These are phyloP conservation scores for Procapra przewalskii DNA, from an alignment of 2,113 vertebrate genomes.

Conservation along the genomic window DNA sequence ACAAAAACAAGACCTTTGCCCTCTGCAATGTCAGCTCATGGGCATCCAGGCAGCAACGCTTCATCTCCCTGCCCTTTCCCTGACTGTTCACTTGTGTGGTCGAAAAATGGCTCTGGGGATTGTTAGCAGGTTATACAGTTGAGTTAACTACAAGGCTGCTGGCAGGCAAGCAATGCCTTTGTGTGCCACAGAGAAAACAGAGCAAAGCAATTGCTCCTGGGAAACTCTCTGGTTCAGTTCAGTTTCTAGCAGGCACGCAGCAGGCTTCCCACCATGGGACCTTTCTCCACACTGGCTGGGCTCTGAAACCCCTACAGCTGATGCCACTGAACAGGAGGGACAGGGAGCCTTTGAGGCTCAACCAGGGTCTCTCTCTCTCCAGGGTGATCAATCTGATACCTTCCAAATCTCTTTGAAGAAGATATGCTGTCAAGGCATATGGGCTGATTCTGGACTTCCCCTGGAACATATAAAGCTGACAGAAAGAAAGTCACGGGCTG, in stretches of 20 bases:
- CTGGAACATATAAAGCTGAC: not conserved
- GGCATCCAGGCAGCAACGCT: not conserved
- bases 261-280: not conserved
- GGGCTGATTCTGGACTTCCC: not conserved
- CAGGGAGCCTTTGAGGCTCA: not conserved
- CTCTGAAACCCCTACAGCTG: not conserved
- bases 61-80: not conserved
- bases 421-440: not conserved
- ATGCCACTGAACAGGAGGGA: not conserved
- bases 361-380: not conserved
- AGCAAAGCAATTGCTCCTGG: not conserved
- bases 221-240: not conserved
- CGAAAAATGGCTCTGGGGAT: not conserved
- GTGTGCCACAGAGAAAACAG: not conserved
- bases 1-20: not conserved
- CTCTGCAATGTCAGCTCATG: not conserved
- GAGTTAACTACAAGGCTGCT: not conserved
- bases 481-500: not conserved
- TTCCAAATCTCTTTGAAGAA: slow-evolving; percentile 6
- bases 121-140: not conserved
- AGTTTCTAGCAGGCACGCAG: not conserved
- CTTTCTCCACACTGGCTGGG: not conserved
- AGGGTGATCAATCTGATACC: not conserved
- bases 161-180: not conserved
- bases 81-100: not conserved